These are phyloP conservation scores for Agonopterix arenella DNA, from an alignment of 2,888 invertebrate genomes.

Conservation along the genomic window DNA sequence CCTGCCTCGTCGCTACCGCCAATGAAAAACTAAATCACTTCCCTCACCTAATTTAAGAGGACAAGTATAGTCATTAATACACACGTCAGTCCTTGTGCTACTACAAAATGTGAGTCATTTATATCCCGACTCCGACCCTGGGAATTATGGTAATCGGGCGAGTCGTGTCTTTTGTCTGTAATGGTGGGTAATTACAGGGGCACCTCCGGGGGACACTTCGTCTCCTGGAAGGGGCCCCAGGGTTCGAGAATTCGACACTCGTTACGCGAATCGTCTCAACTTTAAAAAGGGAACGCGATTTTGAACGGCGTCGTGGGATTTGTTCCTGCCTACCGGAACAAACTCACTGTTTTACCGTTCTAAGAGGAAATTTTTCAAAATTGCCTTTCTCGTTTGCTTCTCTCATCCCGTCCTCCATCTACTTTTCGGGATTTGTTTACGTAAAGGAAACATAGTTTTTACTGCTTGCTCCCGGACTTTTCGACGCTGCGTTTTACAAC, in stretches of 20 bases:
- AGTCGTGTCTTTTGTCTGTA: constrained; percentile 75
- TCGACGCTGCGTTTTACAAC: constrained; percentile 35
- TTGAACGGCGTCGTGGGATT: constrained; percentile 64
- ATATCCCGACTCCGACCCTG: constrained; percentile 66
- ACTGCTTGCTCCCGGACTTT: constrained; percentile 30
- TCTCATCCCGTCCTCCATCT: constrained; percentile 9
- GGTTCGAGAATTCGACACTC: constrained; percentile 70
- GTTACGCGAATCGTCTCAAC: constrained; percentile 73
- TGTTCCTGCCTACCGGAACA: constrained; percentile 42
- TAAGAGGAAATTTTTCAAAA: constrained; percentile 25
- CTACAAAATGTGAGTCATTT: constrained; percentile 75
- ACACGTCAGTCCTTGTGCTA: constrained; percentile 72
- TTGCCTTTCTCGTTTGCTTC: constrained; percentile 28
- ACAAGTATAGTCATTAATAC: constrained; percentile 75
- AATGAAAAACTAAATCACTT: constrained; percentile 73
- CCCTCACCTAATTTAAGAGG: constrained; percentile 74
- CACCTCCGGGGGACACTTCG: constrained; percentile 69
- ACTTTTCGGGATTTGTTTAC: constrained; percentile 25
- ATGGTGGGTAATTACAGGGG: constrained; percentile 73
- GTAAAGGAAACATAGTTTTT: constrained; percentile 31
- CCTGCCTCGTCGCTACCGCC: constrained; percentile 26
- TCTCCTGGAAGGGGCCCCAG: constrained; percentile 51
- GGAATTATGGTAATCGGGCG: constrained; percentile 76
- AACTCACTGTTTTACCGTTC: constrained; percentile 34
- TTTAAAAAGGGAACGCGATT: constrained; percentile 73